These are phyloP conservation scores for Zaprionus ghesquierei DNA, from an alignment of 1,140 invertebrate genomes.

Conservation along the genomic window DNA sequence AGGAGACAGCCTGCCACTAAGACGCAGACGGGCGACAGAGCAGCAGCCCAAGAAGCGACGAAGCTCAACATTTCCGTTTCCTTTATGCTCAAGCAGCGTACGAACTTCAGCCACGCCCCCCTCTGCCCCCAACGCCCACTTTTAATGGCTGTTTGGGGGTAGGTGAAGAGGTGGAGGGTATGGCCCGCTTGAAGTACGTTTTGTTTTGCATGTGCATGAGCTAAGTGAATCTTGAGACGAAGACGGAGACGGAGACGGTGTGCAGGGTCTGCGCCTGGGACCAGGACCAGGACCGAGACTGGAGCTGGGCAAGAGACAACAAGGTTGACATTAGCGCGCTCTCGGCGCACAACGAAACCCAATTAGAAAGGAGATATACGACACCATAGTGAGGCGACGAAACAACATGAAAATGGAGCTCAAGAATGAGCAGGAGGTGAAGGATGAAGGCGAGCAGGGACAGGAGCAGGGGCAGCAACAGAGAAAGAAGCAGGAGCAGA, in stretches of 20 bases:
- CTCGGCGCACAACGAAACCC: conserved; percentile 74
- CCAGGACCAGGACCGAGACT: too few species aligned
- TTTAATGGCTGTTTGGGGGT: conserved; percentile 57
- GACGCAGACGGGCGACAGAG: conserved; percentile 37
- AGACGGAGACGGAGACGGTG: not conserved
- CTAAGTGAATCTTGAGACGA: conserved; percentile 72
- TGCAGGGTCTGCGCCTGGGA: not conserved
- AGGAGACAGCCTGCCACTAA: not conserved
- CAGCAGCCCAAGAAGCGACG: conserved; percentile 74
- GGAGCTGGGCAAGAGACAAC: conserved; percentile 44
- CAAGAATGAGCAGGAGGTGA: not conserved
- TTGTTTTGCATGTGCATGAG: conserved; percentile 73
- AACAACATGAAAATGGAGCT: conserved; percentile 77
- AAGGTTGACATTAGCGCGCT: conserved; percentile 77
- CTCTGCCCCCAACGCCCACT: conserved; percentile 38
- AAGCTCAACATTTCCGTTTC: conserved; percentile 79
- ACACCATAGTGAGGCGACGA: conserved; percentile 77
- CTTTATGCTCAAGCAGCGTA: conserved; percentile 67
- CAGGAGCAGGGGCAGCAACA: too few species aligned
- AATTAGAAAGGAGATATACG: conserved; percentile 78
- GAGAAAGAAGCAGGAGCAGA: not conserved
- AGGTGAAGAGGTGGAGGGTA: not conserved
- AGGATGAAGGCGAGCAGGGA: not conserved
- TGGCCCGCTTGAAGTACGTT: conserved; percentile 51
- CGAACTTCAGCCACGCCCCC: conserved; percentile 24